Evolutionary conservation across 2,888 invertebrate species (phyloP).

Genomic region (Drosophila emarginata): DNA sequence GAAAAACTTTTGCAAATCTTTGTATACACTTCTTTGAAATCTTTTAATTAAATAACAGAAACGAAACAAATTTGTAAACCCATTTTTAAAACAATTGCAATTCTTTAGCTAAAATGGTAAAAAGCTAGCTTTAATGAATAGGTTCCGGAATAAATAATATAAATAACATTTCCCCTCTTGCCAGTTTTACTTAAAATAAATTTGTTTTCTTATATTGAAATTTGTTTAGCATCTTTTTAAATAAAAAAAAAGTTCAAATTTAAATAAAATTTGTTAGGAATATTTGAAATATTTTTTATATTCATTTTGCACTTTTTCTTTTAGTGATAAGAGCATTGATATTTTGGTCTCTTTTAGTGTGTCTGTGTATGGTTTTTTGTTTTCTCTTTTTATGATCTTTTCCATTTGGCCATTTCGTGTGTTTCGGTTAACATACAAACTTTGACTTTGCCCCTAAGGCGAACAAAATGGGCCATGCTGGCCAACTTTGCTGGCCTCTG

Average conservation of each 20-base stretch:
- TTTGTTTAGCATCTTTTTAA: too few species aligned
- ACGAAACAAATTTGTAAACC: too few species aligned
- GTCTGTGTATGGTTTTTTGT: background rate
- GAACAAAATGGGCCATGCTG: conserved; percentile 70
- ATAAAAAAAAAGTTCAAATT: too few species aligned
- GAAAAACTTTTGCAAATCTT: background rate
- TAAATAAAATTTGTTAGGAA: too few species aligned
- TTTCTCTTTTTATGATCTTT: background rate
- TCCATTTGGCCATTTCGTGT: conserved; percentile 20
- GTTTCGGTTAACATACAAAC: conserved; percentile 24
- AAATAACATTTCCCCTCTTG: too few species aligned
- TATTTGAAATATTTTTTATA: background rate
- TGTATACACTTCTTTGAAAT: background rate
- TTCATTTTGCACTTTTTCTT: background rate
- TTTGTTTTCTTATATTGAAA: too few species aligned
- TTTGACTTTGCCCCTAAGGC: conserved; percentile 52
- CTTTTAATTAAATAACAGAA: background rate
- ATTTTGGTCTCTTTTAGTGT: background rate
- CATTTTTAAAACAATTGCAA: too few species aligned
- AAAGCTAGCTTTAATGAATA: too few species aligned
- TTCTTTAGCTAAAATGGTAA: too few species aligned
- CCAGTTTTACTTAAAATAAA: too few species aligned
- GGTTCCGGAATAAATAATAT: too few species aligned
- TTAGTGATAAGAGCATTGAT: background rate
- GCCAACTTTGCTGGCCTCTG: conserved; percentile 43